Base-by-base conservation (phyloP, 2,888 invertebrate species). In the Pantelozetes paolii region DNA sequence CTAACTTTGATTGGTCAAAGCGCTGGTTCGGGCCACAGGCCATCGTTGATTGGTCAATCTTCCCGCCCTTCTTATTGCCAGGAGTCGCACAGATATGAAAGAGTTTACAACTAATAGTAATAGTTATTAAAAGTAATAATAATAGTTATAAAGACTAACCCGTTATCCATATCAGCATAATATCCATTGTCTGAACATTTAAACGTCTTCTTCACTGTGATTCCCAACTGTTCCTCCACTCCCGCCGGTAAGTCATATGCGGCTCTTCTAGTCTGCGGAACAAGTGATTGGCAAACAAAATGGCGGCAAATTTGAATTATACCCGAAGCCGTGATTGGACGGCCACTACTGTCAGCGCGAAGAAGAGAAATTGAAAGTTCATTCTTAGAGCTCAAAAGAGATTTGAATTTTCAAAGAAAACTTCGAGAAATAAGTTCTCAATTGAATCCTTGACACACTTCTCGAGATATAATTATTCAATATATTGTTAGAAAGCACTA, bases 171-270 rank as follows among this genome's bases (percentile, higher is more conserved):
- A 32, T 57, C 73, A 1, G 73, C 69, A 50, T 50, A 73, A 54
- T 73, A 73, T 18, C 73, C 73, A 15, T 69, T 69, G 9, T 45
- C n/a, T 50, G 45, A 48, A 71, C 73, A 73, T 36, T 73, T 73
- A 30, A 73, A 73, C 15, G 54, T 73, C 20, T 69, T 48, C 36
- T 70, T 69, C 5, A 73, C 40, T 2, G 11, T 23, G 9, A 73
- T 15, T 13, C 73, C 73, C 15, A 36, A 30, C 26, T 70, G 69
- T 20, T 73, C 69, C 32, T 69, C 18, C 8, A 48, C 69, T 18
- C 70, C 70, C 9, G 73, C 69, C 18, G 73, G 73, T 6, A 73
- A 36, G 26, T 73, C 59, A 26, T 73, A 73, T 3, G 73, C 73
- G 2, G 48, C 73, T 1, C 45, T 28, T 26, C n/a, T 40, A 8